Conservation (phyloP, 2,113 vertebrate species). For the Macquaria ambigua region DNA sequence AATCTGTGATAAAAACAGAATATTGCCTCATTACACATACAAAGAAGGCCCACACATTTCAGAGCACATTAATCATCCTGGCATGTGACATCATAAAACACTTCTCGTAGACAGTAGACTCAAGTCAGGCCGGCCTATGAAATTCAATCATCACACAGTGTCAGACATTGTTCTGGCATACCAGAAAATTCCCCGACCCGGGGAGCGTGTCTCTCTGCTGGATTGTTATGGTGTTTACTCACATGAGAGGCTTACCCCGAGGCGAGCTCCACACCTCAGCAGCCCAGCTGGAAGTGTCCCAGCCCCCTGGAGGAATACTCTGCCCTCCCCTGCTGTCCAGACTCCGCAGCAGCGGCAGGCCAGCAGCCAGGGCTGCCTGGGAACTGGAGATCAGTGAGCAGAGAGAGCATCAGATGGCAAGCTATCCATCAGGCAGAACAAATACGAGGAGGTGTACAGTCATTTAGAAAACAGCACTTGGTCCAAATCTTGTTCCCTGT, state of each 20-base stretch:
- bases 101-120: slow-evolving; percentile 38
- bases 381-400: slow-evolving; percentile 48
- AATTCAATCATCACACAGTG: slow-evolving; percentile 68
- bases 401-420: slow-evolving; percentile 47
- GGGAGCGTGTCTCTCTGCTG: slow-evolving; percentile 60
- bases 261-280: slow-evolving; percentile 51
- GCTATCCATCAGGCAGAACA: slow-evolving; percentile 47
- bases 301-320: slow-evolving; percentile 52
- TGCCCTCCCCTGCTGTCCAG: slow-evolving; percentile 57
- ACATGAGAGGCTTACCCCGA: slow-evolving; percentile 59
- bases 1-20: slow-evolving; percentile 63
- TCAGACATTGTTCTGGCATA: slow-evolving; percentile 65
- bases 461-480: slow-evolving; percentile 24
- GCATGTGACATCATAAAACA: slow-evolving; percentile 65
- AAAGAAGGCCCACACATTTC: slow-evolving; percentile 55
- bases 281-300: slow-evolving; percentile 48
- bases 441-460: neutral
- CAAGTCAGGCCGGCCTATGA: slow-evolving; percentile 47
- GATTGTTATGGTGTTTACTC: slow-evolving; percentile 73
- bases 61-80: slow-evolving; percentile 50
- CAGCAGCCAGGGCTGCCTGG: slow-evolving; percentile 10
- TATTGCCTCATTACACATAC: slow-evolving; percentile 56
- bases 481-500: neutral
- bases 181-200: slow-evolving; percentile 57
- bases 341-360: slow-evolving; percentile 28